A percentile compares a stretch with the other conserved stretches of the same genome.
phyloP scores from a whole-genome alignment of 2,797 vertebrate species.

The Peromyscus nudipes region DNA sequence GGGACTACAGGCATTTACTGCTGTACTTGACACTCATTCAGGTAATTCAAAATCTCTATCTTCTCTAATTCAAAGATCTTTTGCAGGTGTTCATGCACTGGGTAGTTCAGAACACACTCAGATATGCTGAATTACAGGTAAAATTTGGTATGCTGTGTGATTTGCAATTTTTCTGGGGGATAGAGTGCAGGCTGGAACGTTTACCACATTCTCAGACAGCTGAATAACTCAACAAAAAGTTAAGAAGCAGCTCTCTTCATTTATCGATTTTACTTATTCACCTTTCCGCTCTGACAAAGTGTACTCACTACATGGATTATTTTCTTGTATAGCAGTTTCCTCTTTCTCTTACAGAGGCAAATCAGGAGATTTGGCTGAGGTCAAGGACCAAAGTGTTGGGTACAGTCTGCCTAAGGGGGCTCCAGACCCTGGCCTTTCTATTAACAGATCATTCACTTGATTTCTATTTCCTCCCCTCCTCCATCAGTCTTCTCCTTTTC shows the following conservation, averaged over 20 bases:
- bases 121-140: constrained; percentile 34
- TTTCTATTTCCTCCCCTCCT: neutral
- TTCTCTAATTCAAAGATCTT: constrained; percentile 49
- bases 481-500: constrained; percentile 25
- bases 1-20: neutral
- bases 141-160: constrained; percentile 46
- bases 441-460: constrained; percentile 20
- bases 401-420: neutral
- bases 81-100: neutral
- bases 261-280: constrained; percentile 28
- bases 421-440: neutral
- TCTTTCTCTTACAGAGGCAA: neutral
- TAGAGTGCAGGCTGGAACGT: neutral
- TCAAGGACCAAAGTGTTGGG: neutral
- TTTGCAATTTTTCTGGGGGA: constrained; percentile 29
- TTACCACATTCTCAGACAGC: constrained; percentile 59
- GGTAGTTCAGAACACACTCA: constrained; percentile 38
- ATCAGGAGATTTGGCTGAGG: constrained; percentile 12
- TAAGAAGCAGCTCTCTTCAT: constrained; percentile 51
- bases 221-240: constrained; percentile 55
- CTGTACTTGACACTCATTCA: neutral
- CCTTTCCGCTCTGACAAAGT: constrained; percentile 47
- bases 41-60: neutral
- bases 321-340: constrained; percentile 40
- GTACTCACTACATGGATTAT: constrained; percentile 1